A percentile compares a stretch with the other conserved stretches of the same genome.
These are phyloP conservation scores for Narcine bancroftii DNA, from an alignment of 2,113 vertebrate species.

Conservation along the genomic window DNA sequence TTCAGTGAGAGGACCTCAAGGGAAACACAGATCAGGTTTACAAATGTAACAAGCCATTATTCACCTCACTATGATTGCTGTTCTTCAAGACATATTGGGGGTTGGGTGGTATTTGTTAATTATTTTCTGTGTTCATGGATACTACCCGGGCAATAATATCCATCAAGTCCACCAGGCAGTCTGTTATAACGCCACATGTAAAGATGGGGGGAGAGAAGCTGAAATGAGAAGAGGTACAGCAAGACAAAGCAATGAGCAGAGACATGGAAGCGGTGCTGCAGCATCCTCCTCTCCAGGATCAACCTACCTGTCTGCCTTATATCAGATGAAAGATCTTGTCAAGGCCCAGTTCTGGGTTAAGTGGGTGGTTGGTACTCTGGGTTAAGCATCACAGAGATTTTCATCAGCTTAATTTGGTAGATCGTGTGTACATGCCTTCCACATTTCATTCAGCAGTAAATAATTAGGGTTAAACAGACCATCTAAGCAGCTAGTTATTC, in stretches of 20 bases:
- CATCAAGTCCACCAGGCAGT: background rate
- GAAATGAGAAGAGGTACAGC: no score
- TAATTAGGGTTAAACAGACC: background rate
- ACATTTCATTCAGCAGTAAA: background rate
- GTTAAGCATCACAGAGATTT: background rate
- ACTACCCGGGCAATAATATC: background rate
- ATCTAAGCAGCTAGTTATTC: background rate
- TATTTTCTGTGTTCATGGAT: background rate
- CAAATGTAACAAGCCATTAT: background rate
- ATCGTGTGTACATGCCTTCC: no score
- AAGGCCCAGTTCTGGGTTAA: background rate
- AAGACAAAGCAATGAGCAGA: background rate
- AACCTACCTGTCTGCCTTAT: background rate
- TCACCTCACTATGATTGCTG: background rate
- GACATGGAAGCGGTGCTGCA: background rate
- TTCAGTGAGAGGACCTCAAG: background rate
- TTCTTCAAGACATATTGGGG: background rate
- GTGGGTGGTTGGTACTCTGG: no score
- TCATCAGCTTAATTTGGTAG: no score
- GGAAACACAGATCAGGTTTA: background rate
- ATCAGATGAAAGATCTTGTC: background rate
- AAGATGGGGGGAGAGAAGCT: background rate
- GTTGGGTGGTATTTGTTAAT: background rate
- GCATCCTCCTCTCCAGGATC: background rate
- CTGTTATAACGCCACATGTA: background rate